phyloP scores from a whole-genome alignment of 64 coral and sea anemone genomes.

The Astreopora myriophthalma region DNA sequence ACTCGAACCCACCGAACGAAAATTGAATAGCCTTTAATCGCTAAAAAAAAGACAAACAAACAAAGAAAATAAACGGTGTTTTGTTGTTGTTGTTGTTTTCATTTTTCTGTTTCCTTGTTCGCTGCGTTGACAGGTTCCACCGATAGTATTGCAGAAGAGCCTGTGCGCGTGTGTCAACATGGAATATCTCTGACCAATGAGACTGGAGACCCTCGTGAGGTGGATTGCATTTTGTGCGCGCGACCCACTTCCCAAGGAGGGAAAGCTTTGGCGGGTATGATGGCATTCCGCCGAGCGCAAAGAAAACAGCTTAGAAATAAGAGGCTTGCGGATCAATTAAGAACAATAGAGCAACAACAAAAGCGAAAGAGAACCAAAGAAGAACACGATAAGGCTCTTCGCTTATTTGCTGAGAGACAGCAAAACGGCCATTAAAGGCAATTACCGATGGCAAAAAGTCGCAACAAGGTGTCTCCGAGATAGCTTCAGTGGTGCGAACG shows the following conservation, averaged over 20 bases:
- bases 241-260: conserved; percentile 11
- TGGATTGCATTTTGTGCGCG: conserved; percentile 11
- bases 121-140: neutral
- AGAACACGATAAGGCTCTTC: neutral
- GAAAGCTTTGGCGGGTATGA: neutral
- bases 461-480: no score
- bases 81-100: no score
- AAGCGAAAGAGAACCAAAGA: neutral
- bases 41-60: no score
- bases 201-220: neutral
- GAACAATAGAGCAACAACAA: neutral
- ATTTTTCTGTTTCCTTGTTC: neutral
- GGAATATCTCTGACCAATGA: conserved; percentile 10
- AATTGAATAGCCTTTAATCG: no score
- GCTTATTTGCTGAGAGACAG: neutral
- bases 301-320: neutral
- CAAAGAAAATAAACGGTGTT: no score
- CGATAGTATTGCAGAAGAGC: neutral
- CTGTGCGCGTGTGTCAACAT: conserved; percentile 27
- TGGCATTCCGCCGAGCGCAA: neutral
- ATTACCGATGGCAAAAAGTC: no score
- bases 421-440: neutral
- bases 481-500: no score
- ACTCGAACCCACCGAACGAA: no score
- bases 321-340: neutral